A percentile compares a stretch with the other conserved stretches of the same genome.
These are phyloP conservation scores for Pangasius mekongensis DNA, from an alignment of 2,797 vertebrate genomes.

Conservation along the genomic window DNA sequence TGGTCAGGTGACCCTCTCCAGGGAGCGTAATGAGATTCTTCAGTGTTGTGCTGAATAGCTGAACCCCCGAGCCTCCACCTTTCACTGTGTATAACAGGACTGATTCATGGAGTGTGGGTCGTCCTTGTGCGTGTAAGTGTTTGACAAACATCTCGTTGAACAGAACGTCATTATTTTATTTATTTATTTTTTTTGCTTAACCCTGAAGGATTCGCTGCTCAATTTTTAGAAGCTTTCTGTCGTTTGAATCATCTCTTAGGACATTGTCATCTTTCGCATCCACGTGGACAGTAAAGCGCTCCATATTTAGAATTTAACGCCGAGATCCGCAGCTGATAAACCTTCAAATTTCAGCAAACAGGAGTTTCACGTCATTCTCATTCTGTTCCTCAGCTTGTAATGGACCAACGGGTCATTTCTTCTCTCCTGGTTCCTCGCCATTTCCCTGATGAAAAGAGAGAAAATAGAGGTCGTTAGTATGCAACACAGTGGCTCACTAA, in stretches of 20 bases:
- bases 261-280: background rate
- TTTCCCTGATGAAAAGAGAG: conserved; percentile 39
- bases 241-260: background rate
- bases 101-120: no score
- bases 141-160: background rate
- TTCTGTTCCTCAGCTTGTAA: conserved; percentile 9
- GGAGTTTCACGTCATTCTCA: background rate
- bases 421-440: conserved; percentile 14
- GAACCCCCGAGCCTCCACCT: background rate
- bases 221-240: background rate
- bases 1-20: conserved; percentile 23
- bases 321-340: conserved; percentile 13
- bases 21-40: conserved; percentile 11
- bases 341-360: conserved; percentile 15
- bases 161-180: background rate
- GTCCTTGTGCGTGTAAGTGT: background rate
- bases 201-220: background rate
- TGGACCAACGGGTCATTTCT: conserved; percentile 18
- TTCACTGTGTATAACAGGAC: background rate
- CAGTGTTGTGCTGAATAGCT: conserved; percentile 27
- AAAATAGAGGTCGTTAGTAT: background rate
- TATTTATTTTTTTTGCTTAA: background rate
- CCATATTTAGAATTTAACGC: background rate
- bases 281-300: background rate
- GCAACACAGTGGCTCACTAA: background rate